phyloP scores from a whole-genome alignment of 2,113 vertebrate species.

The Eretmodus cyanostictus region DNA sequence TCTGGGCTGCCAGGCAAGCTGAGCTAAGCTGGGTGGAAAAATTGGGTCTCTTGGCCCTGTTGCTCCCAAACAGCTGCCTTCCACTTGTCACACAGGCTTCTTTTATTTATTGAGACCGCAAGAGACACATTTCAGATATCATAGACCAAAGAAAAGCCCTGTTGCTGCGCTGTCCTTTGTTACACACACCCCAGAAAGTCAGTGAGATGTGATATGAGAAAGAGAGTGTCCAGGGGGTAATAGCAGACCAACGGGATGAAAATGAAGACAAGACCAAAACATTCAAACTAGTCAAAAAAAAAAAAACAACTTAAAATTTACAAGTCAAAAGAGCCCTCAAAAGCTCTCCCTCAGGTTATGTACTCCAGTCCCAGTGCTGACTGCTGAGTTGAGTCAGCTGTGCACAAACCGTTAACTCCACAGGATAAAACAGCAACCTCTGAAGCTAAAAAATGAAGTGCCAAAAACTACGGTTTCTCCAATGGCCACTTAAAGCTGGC shows the following conservation, averaged over 20 bases:
- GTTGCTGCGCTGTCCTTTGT: not conserved
- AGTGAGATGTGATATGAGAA: not conserved
- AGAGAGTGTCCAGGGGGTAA: not conserved
- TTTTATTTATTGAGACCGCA: not conserved
- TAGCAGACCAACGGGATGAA: not conserved
- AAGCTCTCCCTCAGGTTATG: not conserved
- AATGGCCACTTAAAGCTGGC: not conserved
- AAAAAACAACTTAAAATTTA: fast-evolving
- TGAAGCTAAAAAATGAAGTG: not conserved
- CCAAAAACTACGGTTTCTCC: not conserved
- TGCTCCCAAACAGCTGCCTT: not conserved
- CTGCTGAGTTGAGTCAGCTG: not conserved
- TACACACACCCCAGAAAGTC: not conserved
- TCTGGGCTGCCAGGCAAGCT: not conserved
- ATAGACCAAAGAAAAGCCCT: not conserved
- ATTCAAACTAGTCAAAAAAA: too few relatives aligned
- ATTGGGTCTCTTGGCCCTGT: not conserved
- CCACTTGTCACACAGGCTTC: not conserved
- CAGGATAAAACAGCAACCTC: not conserved
- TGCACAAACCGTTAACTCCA: not conserved
- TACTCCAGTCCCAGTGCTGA: not conserved
- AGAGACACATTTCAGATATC: not conserved
- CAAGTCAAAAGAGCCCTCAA: not conserved
- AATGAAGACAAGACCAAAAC: not conserved
- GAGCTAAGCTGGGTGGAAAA: not conserved